Evolutionary conservation across 2,888 invertebrate genomes (phyloP).

Genomic region (Drosophila maculinotata): DNA sequence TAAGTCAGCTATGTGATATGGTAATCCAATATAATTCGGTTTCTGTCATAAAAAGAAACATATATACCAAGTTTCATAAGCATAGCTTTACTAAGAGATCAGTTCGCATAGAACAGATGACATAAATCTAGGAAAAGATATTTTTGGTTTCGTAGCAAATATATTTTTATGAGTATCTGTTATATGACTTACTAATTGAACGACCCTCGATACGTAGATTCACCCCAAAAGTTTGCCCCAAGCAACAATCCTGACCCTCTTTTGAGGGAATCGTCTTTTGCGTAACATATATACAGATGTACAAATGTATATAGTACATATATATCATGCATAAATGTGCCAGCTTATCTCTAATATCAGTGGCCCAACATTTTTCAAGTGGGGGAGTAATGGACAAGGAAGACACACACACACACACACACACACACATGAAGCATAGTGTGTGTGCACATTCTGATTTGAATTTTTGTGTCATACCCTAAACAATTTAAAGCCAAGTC

Average conservation of each 20-base stretch:
- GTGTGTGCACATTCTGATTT: conserved; percentile 65
- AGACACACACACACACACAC: conserved; percentile 11
- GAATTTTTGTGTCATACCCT: conserved; percentile 46
- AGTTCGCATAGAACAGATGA: not conserved
- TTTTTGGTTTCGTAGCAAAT: not conserved
- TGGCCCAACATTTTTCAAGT: conserved; percentile 10
- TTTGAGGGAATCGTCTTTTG: conserved; percentile 13
- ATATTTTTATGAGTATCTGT: not conserved
- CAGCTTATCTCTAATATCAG: conserved; percentile 57
- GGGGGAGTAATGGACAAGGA: conserved; percentile 2
- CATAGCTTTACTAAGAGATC: not conserved
- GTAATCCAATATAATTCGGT: too few relatives aligned
- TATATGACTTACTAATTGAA: conserved; percentile 8
- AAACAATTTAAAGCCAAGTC: conserved; percentile 35
- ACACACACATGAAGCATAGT: conserved; percentile 11
- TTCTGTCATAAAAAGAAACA: not conserved
- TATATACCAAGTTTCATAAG: not conserved
- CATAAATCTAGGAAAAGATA: too few relatives aligned
- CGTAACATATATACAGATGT: not conserved
- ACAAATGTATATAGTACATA: conserved; percentile 1
- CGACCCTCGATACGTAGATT: conserved; percentile 11
- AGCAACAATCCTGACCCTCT: conserved; percentile 36
- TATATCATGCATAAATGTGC: conserved; percentile 40
- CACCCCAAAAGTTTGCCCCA: conserved; percentile 18
- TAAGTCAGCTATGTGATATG: too few relatives aligned